phyloP scores from a whole-genome alignment of 2,797 vertebrate genomes.

The Nannoperca australis region DNA sequence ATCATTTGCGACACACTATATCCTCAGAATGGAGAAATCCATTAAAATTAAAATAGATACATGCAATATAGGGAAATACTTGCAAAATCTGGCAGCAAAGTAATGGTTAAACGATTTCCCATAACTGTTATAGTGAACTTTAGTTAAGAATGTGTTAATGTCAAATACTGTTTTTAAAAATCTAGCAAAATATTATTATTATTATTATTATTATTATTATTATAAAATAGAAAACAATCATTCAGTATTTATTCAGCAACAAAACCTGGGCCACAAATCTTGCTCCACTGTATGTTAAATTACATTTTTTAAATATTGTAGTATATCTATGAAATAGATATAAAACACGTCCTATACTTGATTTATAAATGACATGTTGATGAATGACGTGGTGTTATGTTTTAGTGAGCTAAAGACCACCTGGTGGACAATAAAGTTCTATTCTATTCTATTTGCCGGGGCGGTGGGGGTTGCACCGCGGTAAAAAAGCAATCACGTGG shows the following conservation, averaged over 20 bases:
- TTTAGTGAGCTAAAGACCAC: not conserved
- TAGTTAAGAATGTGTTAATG: too few relatives aligned
- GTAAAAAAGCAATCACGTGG: constrained; percentile 65
- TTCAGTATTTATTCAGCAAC: not conserved
- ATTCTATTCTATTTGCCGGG: not conserved
- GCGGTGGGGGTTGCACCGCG: constrained; percentile 1
- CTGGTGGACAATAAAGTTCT: not conserved
- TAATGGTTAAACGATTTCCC: not conserved
- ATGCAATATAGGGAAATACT: not conserved
- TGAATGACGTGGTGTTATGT: not conserved
- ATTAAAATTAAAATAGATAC: not conserved
- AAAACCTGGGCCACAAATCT: too few relatives aligned
- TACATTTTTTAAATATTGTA: not conserved
- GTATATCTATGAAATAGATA: too few relatives aligned
- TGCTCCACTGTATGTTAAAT: not conserved
- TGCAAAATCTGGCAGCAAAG: not conserved
- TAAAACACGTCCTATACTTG: too few relatives aligned
- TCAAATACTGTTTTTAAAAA: too few relatives aligned
- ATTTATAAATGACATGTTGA: not conserved
- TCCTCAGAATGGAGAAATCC: too few relatives aligned
- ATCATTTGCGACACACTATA: not conserved
- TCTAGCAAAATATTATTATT: too few relatives aligned
- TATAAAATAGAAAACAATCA: too few relatives aligned
- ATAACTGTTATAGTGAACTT: not conserved
- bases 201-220: too few relatives aligned